Evolutionary conservation across 1,140 invertebrate species (phyloP), one percentile per base, ranked within the genome.

Genomic region (Drosophila athabasca): DNA sequence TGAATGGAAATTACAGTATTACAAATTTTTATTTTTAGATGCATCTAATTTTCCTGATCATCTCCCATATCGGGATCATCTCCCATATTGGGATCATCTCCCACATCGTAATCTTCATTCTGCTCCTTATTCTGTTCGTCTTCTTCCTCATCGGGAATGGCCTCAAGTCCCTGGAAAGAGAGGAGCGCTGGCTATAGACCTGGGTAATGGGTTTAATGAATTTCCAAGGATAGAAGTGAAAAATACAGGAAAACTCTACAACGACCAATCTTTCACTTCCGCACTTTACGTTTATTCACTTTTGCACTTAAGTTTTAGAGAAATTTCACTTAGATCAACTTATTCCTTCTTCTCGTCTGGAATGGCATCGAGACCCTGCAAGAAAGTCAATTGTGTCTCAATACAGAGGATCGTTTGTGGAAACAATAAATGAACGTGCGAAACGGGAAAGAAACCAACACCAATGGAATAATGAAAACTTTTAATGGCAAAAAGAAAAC

Each of bases 311-410:
- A 85, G 69, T 60, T 85, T 79, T 83, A 79, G 53, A 88, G 62
- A 66, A 74, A 52, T 77, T 75, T 41, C 52, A 81, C 76, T 84
- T 83, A 61, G 54, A 55, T 72, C 48, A 71, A 39, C 58, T 76
- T 77, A 84, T 51, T 82, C 67, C 29, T 72, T 76, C 90, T 91
- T 91, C 69, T 93, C 91, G 87, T 93, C 93, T 51, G 93, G 93
- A 70, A 94, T 93, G 51, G 89, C 69, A 59, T 94, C 92, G 69
- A 94, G 91, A 51, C 93, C 93, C 92, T 94, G 92, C 59, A 93
- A 93, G 31, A 68, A 59, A 75, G 66, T 67, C 1, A 51, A 57
- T n/a, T 11, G 35, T 7, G 46, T 57, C 62, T 68, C 61, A 62
- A 54, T 61, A 69, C 17, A 48, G 19, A 49, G 52, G 24, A 44